Percentiles rank a stretch among this genome's conserved stretches.
phyloP scores from a whole-genome alignment of 2,113 vertebrate genomes.

The Speoplatyrhinus poulsoni region DNA sequence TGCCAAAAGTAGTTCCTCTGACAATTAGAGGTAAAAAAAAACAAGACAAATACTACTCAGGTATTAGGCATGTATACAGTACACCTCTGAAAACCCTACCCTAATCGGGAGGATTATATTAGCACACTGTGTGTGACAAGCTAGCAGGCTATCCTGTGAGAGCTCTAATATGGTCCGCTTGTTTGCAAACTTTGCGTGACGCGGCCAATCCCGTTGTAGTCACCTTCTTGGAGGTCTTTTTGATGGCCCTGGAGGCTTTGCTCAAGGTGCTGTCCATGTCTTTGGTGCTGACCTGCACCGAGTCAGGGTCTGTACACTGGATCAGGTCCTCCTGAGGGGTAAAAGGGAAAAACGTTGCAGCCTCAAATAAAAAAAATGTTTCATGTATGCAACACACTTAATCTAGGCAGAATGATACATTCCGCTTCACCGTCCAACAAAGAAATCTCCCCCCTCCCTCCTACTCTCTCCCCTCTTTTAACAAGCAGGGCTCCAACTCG shows the following conservation, averaged over 20 bases:
- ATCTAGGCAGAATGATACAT: conserved; percentile 25
- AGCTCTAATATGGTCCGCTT: too few species aligned
- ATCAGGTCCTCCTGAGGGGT: conserved; percentile 89
- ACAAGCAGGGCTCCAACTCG: conserved; percentile 50
- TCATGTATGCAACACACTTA: conserved; percentile 6
- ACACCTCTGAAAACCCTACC: too few species aligned
- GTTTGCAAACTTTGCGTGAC: too few species aligned
- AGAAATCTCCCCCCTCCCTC: neutral
- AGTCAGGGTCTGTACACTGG: conserved; percentile 88
- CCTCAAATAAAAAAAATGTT: conserved; percentile 23
- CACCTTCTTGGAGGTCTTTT: conserved; percentile 98
- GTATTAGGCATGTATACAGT: too few species aligned
- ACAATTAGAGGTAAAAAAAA: too few species aligned
- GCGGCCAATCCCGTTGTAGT: neutral
- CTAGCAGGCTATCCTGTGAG: too few species aligned
- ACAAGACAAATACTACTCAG: too few species aligned
- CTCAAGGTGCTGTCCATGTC: conserved; percentile 99
- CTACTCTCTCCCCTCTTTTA: conserved; percentile 29
- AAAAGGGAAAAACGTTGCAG: conserved; percentile 27
- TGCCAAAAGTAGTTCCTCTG: too few species aligned
- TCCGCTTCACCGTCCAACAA: conserved; percentile 5
- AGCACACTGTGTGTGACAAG: too few species aligned
- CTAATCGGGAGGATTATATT: too few species aligned
- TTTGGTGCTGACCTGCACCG: conserved; percentile 95
- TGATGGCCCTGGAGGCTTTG: conserved; percentile 95